Conservation (phyloP, 2,888 invertebrate species). For the Timema podura region DNA sequence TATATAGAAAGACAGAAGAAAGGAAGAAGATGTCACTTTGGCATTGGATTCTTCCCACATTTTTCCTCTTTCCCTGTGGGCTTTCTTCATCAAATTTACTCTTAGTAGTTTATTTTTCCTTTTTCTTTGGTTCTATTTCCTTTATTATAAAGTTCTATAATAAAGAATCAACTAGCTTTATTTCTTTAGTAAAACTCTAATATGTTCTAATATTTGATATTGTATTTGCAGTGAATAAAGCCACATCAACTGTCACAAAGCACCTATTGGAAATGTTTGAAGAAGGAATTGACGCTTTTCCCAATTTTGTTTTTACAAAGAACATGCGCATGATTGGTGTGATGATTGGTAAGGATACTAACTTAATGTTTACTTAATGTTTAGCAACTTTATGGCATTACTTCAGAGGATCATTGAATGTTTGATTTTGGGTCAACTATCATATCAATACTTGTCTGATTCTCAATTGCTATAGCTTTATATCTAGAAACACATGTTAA, state of each 20-base stretch:
- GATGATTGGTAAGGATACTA: conserved; percentile 45
- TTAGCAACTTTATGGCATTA: too few relatives aligned
- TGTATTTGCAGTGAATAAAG: conserved; percentile 38
- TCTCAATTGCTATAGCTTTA: too few relatives aligned
- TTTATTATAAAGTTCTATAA: neutral
- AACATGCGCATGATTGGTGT: conserved; percentile 74
- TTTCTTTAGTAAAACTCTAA: too few relatives aligned
- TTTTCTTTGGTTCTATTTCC: neutral
- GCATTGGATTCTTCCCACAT: too few relatives aligned
- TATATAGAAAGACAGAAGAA: too few relatives aligned
- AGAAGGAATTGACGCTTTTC: conserved; percentile 52
- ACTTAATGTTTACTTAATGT: too few relatives aligned
- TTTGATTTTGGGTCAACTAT: too few relatives aligned
- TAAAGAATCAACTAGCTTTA: neutral
- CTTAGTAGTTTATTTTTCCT: neutral
- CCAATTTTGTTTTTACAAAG: conserved; percentile 91
- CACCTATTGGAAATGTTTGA: conserved; percentile 59
- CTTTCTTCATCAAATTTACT: neutral
- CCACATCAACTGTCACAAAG: conserved; percentile 73
- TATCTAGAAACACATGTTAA: too few relatives aligned
- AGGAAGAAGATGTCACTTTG: too few relatives aligned
- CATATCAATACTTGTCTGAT: too few relatives aligned
- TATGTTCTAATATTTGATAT: neutral
- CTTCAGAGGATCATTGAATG: too few relatives aligned
- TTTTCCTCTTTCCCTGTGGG: too few relatives aligned